These are phyloP conservation scores for Diploscapter pachys DNA, from an alignment of 1,140 invertebrate genomes.

Conservation along the genomic window DNA sequence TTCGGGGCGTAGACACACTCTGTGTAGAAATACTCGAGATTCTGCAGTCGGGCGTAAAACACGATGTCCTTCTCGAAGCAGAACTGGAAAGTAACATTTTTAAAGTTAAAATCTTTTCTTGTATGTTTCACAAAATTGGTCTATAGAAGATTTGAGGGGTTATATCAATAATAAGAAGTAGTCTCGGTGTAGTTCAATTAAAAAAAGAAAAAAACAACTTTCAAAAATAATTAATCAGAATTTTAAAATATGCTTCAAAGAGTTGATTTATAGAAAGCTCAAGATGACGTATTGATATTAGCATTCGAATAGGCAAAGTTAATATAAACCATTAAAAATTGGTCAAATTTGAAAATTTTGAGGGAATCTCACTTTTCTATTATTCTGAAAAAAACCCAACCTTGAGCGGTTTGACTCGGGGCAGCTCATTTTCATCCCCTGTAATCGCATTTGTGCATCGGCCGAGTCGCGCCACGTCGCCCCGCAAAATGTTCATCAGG, in stretches of 20 bases:
- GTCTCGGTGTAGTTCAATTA: too few species aligned
- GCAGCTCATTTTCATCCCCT: constrained; percentile 79
- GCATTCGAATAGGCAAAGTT: too few species aligned
- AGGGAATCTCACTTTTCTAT: too few species aligned
- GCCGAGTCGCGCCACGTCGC: constrained; percentile 86
- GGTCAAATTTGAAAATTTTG: too few species aligned
- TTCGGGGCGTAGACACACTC: constrained; percentile 98
- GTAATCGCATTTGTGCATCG: constrained; percentile 56
- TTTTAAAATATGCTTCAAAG: too few species aligned
- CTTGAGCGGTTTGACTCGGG: constrained; percentile 86
- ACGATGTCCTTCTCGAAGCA: constrained; percentile 99
- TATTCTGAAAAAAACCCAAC: neutral
- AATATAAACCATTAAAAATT: too few species aligned
- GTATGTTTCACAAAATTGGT: too few species aligned
- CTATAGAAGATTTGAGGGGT: too few species aligned
- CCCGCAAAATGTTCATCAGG: constrained; percentile 71
- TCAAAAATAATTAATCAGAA: too few species aligned
- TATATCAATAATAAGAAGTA: too few species aligned
- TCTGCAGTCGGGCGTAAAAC: constrained; percentile 82
- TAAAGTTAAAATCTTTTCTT: too few species aligned
- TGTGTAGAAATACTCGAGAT: constrained; percentile 96
- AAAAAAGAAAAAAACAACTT: too few species aligned
- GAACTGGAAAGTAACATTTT: constrained; percentile 64
- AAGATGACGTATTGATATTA: neutral
- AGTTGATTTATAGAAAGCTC: neutral